phyloP scores from a whole-genome alignment of 2,888 invertebrate species.

The Polydrusus cervinus region DNA sequence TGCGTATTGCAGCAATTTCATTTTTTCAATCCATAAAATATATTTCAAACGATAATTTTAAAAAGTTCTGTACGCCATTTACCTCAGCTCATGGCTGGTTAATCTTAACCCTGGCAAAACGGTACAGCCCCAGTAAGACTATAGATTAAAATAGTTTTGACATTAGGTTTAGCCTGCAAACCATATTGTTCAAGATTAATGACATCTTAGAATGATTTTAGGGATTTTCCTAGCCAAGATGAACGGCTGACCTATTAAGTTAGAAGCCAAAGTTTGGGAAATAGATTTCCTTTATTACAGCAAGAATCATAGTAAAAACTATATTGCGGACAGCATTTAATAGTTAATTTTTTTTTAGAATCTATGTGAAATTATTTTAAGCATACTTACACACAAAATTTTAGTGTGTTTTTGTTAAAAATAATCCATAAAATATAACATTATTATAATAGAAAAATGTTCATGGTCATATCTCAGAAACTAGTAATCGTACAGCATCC shows the following conservation, averaged over 20 bases:
- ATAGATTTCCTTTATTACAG: conserved; percentile 43
- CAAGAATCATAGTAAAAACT: conserved; percentile 12
- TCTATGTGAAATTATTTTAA: neutral
- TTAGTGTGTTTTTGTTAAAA: too few relatives aligned
- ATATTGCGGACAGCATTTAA: conserved; percentile 1
- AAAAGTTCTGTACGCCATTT: conserved; percentile 47
- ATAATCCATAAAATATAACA: too few relatives aligned
- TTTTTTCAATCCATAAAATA: conserved; percentile 12
- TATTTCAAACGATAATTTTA: conserved; percentile 38
- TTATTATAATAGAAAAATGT: too few relatives aligned
- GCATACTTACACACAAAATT: too few relatives aligned
- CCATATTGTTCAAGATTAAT: conserved; percentile 55
- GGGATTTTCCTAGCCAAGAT: conserved; percentile 53
- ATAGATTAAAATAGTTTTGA: conserved; percentile 55
- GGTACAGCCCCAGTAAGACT: conserved; percentile 51
- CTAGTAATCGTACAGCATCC: too few relatives aligned
- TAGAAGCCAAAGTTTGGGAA: conserved; percentile 47
- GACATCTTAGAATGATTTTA: conserved; percentile 53
- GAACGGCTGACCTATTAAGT: conserved; percentile 53
- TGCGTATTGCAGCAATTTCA: conserved; percentile 2
- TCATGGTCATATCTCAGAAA: too few relatives aligned
- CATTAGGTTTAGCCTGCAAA: conserved; percentile 54
- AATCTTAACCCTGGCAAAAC: conserved; percentile 49
- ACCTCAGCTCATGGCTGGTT: conserved; percentile 43
- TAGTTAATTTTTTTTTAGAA: neutral